Evolutionary conservation across 1,140 invertebrate genomes (phyloP), one percentile per base, ranked within the genome.

Genomic region (Charaxes varanes): DNA sequence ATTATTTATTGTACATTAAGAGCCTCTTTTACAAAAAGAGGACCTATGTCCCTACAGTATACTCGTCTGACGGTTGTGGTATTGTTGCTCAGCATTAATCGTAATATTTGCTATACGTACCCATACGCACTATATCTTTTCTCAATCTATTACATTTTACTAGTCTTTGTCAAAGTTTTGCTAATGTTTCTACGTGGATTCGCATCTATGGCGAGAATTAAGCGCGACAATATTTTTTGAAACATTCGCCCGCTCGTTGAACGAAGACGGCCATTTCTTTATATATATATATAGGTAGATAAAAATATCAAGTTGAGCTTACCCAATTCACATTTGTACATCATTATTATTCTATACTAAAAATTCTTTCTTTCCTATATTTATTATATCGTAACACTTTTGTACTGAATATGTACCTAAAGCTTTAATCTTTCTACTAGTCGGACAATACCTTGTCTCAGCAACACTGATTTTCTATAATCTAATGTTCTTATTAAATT

Each of bases 221-320:
- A 28, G 27, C 63, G 63, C 59, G 69, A 71, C 64, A 71, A 74
- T 74, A 74, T 56, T 68, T n/a, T 67, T 62, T 67, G 41, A 65
- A 63, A 55, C 38, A 33, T 57, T 70, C 58, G 37, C 23, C 22
- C 16, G 31, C 17, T 32, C 33, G 21, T n/a, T 28, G 13, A n/a
- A 15, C 6, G 6, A n/a, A n/a, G n/a, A n/a, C n/a, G n/a, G n/a
- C n/a, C n/a, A n/a, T n/a, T n/a, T 15, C 1, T 27, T 28, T 28
- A 15, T n/a, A n/a, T n/a, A 10, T 28, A 28, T 14, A 2, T 28
- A 7, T 28, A 15, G 16, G 13, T 28, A 15, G 13, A 28, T 31
- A 24, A 36, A 32, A 31, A 30, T 15, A 22, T 41, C 31, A 12
- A 22, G 18, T 36, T 48, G 45, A 41, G 37, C 37, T 41, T 48